These are phyloP conservation scores for Cynopterus brachyotis DNA, from an alignment of 2,113 vertebrate species.

Conservation along the genomic window DNA sequence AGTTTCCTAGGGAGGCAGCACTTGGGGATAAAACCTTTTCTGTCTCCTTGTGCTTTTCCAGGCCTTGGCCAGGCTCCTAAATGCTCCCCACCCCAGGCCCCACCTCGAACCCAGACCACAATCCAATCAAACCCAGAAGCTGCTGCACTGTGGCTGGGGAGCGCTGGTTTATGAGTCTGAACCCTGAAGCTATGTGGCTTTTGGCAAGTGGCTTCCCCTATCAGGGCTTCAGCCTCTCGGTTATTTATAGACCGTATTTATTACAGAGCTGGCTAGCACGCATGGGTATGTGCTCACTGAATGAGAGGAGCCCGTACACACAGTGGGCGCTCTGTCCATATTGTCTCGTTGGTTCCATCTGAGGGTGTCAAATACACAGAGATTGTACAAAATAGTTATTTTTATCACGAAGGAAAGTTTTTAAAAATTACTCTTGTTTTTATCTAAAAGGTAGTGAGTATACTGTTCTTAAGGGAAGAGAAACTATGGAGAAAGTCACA, in stretches of 20 bases:
- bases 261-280: background rate
- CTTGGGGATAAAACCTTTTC: slow-evolving; percentile 56
- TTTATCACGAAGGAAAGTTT: slow-evolving; percentile 30
- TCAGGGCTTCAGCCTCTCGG: background rate
- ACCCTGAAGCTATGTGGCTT: slow-evolving; percentile 6
- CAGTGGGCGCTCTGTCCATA: background rate
- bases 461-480: background rate
- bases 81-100: background rate
- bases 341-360: background rate
- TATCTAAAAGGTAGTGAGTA: slow-evolving; percentile 10
- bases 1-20: slow-evolving; percentile 46
- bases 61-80: background rate
- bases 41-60: slow-evolving; percentile 69
- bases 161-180: background rate
- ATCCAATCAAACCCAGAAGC: slow-evolving; percentile 60
- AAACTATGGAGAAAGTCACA: background rate
- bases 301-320: rapidly evolving
- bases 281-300: background rate
- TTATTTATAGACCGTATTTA: background rate
- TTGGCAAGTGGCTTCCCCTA: background rate
- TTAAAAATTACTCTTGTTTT: background rate
- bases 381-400: background rate
- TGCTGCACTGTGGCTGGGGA: background rate
- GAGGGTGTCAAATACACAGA: background rate
- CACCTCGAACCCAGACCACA: slow-evolving; percentile 72